These are phyloP conservation scores for Penaeus vannamei DNA, from an alignment of 1,140 invertebrate genomes.

Conservation along the genomic window DNA sequence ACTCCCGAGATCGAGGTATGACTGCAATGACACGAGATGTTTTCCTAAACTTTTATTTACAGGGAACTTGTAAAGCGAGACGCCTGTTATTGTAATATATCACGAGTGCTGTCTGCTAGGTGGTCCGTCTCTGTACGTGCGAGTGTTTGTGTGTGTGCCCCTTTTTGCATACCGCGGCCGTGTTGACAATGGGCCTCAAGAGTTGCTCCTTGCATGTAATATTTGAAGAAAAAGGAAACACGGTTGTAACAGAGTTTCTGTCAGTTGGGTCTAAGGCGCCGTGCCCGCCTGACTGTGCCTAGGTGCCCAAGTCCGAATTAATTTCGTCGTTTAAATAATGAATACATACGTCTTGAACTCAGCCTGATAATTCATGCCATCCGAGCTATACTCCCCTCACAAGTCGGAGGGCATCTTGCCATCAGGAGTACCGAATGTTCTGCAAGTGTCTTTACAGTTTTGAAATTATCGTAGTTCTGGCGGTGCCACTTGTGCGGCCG, in stretches of 20 bases:
- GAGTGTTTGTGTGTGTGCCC: no score
- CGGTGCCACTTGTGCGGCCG: conserved; percentile 63
- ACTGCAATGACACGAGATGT: conserved; percentile 32
- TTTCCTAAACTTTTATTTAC: background rate
- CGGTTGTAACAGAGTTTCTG: conserved; percentile 57
- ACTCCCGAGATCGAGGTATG: conserved; percentile 46
- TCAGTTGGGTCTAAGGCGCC: conserved; percentile 47
- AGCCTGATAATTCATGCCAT: no score
- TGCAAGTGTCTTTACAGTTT: conserved; percentile 11
- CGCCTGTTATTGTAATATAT: no score
- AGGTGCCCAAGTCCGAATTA: background rate
- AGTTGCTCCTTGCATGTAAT: conserved; percentile 42
- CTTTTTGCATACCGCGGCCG: conserved; percentile 16
- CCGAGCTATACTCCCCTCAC: no score
- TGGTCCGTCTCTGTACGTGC: no score
- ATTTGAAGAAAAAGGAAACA: conserved; percentile 60
- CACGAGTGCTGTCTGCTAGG: no score
- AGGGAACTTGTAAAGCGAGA: no score
- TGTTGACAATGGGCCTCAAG: conserved; percentile 46
- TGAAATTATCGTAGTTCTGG: conserved; percentile 57
- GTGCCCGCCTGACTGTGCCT: background rate
- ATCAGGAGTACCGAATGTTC: no score
- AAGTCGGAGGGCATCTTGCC: no score
- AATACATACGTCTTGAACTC: no score
- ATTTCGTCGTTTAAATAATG: no score